These are phyloP conservation scores for Melanerpes aurifrons DNA, from an alignment of 2,113 vertebrate species.

Conservation along the genomic window DNA sequence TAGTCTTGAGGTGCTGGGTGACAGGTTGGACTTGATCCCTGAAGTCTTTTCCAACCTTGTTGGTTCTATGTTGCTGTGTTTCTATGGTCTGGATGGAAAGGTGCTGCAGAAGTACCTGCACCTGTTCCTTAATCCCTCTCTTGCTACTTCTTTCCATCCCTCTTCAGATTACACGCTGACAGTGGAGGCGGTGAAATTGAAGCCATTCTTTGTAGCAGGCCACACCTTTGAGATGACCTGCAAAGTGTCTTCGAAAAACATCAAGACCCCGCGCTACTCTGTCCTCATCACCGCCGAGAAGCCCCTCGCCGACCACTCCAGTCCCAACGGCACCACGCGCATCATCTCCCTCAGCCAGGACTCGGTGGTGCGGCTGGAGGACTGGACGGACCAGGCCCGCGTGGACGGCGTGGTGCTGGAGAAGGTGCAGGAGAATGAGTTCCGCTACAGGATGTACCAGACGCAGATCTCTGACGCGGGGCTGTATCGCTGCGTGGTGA, in stretches of 20 bases:
- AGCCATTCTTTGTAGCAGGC: conserved; percentile 87
- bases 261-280: conserved; percentile 87
- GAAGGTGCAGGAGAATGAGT: conserved; percentile 88
- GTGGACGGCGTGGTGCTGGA: conserved; percentile 87
- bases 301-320: conserved; percentile 40
- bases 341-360: conserved; percentile 90
- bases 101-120: neutral
- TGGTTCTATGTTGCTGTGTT: no score
- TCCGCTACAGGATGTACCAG: conserved; percentile 89
- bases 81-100: neutral
- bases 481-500: conserved; percentile 89
- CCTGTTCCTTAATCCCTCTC: neutral
- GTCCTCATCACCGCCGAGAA: conserved; percentile 88
- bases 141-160: conserved; percentile 35
- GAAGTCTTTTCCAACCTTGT: no score
- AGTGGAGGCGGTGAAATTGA: conserved; percentile 81
- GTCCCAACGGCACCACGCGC: conserved; percentile 74
- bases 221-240: conserved; percentile 96
- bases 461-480: conserved; percentile 89
- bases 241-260: conserved; percentile 82
- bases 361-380: conserved; percentile 84
- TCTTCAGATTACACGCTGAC: conserved; percentile 78
- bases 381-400: conserved; percentile 82
- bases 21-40: no score
- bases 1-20: no score